A percentile compares a stretch with the other conserved stretches of the same genome.
Evolutionary conservation across 2,113 vertebrate genomes (phyloP).

Genomic region (Brevimyrus niger): DNA sequence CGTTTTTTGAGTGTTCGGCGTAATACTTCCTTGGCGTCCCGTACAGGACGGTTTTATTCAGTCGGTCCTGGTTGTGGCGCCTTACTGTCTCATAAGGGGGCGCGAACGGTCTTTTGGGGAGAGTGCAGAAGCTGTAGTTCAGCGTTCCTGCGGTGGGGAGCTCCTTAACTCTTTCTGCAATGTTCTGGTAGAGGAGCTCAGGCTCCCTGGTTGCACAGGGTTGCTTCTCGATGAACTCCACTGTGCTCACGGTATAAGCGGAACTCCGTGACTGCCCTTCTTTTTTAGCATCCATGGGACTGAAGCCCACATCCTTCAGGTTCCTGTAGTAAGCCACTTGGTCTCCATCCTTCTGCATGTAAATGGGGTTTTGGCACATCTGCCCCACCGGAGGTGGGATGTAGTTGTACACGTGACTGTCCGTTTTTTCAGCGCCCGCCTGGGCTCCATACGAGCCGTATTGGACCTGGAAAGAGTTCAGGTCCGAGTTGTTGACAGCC

Average conservation of each 20-base stretch:
- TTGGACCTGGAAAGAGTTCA: constrained; percentile 89
- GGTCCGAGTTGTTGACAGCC: constrained; percentile 75
- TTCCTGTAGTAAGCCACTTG: constrained; percentile 86
- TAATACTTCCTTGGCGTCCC: constrained; percentile 94
- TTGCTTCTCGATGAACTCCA: constrained; percentile 81
- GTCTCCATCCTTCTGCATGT: constrained; percentile 92
- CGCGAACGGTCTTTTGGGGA: constrained; percentile 89
- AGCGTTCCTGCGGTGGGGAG: constrained; percentile 74
- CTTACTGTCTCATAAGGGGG: constrained; percentile 79
- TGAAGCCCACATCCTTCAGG: constrained; percentile 81
- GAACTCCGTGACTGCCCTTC: constrained; percentile 68
- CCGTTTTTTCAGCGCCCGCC: constrained; percentile 68
- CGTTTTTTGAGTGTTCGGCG: constrained; percentile 75
- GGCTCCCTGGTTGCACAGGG: constrained; percentile 61
- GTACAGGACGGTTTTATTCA: constrained; percentile 91
- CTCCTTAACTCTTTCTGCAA: constrained; percentile 81
- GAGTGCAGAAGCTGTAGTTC: constrained; percentile 95
- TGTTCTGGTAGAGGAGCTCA: constrained; percentile 90
- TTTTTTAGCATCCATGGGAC: constrained; percentile 72
- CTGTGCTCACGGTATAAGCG: constrained; percentile 85
- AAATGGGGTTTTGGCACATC: constrained; percentile 98
- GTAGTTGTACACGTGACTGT: constrained; percentile 91
- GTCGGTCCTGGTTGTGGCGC: constrained; percentile 82
- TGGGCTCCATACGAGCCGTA: constrained; percentile 85
- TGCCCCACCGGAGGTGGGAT: constrained; percentile 85